phyloP scores from a whole-genome alignment of 2,888 invertebrate species.

The Drosophila infuscata region DNA sequence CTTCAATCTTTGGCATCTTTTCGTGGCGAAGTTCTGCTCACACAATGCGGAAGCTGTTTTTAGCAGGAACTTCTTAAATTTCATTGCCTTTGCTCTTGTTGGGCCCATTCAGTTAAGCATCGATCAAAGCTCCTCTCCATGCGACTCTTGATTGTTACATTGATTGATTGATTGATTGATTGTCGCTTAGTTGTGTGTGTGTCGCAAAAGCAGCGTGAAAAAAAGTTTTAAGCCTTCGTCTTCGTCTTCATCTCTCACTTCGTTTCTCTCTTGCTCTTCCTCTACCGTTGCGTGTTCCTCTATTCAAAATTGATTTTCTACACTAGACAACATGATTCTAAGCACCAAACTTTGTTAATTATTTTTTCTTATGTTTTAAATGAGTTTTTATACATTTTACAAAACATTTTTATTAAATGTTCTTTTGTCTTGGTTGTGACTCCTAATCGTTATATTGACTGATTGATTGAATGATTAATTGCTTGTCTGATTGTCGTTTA shows the following conservation, averaged over 20 bases:
- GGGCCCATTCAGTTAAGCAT: slow-evolving; percentile 40
- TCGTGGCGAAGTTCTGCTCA: slow-evolving; percentile 13
- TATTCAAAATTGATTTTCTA: slow-evolving; percentile 9
- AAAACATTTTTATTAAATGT: background rate
- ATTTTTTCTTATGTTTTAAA: too few relatives aligned
- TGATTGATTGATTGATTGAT: slow-evolving; percentile 74
- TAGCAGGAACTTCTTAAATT: slow-evolving; percentile 37
- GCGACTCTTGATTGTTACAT: slow-evolving; percentile 63
- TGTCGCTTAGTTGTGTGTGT: slow-evolving; percentile 36
- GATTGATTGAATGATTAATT: background rate
- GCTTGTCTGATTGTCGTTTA: background rate
- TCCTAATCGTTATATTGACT: background rate
- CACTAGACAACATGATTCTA: slow-evolving; percentile 17
- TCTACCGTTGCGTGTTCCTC: background rate
- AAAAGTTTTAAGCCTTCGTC: slow-evolving; percentile 46
- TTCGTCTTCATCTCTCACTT: background rate
- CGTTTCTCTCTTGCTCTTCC: background rate
- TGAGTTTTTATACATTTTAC: background rate
- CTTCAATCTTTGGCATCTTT: slow-evolving; percentile 18
- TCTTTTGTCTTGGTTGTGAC: background rate
- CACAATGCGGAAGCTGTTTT: slow-evolving; percentile 55
- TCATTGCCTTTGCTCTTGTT: slow-evolving; percentile 27
- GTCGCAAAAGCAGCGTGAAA: slow-evolving; percentile 50
- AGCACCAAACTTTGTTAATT: background rate
- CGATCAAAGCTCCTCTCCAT: slow-evolving; percentile 19